phyloP scores from a whole-genome alignment of 2,797 vertebrate species.

The Stomatorhinus walkeri region DNA sequence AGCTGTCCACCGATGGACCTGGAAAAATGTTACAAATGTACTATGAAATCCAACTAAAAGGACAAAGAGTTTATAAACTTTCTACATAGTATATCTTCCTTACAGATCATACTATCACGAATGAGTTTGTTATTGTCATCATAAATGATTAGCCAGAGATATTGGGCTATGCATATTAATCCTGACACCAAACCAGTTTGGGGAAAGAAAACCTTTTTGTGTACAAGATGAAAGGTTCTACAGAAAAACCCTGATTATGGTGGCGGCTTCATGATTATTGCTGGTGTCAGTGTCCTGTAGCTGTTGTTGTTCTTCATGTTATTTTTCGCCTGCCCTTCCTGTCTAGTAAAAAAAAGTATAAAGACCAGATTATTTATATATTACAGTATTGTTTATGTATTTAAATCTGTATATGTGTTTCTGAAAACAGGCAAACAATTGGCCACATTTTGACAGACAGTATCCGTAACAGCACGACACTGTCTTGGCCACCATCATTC shows the following conservation, averaged over 20 bases:
- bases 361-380: neutral
- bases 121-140: neutral
- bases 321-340: neutral
- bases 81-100: neutral
- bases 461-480: neutral
- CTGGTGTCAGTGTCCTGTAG: neutral
- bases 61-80: neutral
- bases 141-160: neutral
- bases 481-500: neutral
- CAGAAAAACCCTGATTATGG: neutral
- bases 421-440: neutral
- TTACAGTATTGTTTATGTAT: slow-evolving; percentile 4
- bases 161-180: slow-evolving; percentile 13
- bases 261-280: neutral
- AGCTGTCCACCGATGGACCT: neutral
- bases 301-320: neutral
- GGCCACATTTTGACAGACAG: neutral
- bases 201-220: neutral
- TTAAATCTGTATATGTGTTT: neutral
- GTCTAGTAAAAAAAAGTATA: neutral
- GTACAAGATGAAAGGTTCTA: slow-evolving; percentile 8
- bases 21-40: neutral
- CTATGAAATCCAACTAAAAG: neutral
- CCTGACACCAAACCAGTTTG: slow-evolving; percentile 7
- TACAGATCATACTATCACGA: neutral